These are phyloP conservation scores for Triops cancriformis DNA, from an alignment of 1,140 invertebrate species.

Conservation along the genomic window DNA sequence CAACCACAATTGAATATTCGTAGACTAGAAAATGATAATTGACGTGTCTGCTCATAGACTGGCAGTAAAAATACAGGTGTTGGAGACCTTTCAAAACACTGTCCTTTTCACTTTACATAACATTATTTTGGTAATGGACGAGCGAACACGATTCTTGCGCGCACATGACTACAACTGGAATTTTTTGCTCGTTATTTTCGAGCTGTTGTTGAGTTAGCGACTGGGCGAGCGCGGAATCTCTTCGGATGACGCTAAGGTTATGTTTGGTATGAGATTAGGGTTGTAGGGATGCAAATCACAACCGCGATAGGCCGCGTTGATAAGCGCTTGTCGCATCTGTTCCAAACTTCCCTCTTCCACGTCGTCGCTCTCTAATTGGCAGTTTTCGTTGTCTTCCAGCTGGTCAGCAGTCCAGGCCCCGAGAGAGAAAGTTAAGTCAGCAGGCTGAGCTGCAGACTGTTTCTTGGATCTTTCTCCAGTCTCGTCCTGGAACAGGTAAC, in stretches of 20 bases:
- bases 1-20: background rate
- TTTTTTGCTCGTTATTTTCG: background rate
- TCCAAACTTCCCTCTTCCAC: background rate
- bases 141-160: no score
- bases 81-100: background rate
- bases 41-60: background rate
- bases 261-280: background rate
- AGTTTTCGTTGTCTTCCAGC: background rate
- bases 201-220: background rate
- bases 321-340: background rate
- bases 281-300: background rate
- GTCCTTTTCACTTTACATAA: background rate
- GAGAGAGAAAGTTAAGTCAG: background rate
- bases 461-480: background rate
- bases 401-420: background rate
- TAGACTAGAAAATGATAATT: background rate
- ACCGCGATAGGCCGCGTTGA: slow-evolving; percentile 8
- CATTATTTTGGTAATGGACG: background rate
- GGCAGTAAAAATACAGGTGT: background rate
- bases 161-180: background rate
- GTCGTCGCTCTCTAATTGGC: background rate
- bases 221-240: background rate
- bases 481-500: background rate
- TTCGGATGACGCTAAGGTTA: background rate
- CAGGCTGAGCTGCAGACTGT: background rate